Evolutionary conservation across 2,113 vertebrate species (phyloP).

Genomic region (Lutjanus erythropterus): DNA sequence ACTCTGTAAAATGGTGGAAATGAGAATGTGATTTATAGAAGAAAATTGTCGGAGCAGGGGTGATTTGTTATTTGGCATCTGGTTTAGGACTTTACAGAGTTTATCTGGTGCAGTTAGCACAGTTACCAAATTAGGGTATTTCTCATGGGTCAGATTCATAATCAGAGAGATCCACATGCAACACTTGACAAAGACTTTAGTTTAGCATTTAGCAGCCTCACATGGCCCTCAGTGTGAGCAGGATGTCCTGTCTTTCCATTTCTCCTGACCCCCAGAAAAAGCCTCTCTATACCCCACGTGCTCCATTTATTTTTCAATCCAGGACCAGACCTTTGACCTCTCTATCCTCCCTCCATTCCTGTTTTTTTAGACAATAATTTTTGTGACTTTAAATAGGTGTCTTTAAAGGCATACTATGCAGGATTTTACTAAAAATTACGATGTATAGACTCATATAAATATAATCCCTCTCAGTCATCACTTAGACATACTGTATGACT

Average conservation of each 20-base stretch:
- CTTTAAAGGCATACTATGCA: no score
- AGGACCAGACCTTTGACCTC: constrained; percentile 10
- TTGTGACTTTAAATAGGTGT: no score
- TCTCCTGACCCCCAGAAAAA: constrained; percentile 19
- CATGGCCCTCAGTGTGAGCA: constrained; percentile 54
- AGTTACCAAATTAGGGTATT: constrained; percentile 21
- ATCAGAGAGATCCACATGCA: neutral
- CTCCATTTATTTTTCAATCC: constrained; percentile 43
- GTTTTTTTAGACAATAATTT: no score
- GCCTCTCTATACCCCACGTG: constrained; percentile 26
- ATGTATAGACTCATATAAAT: no score
- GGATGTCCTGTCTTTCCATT: constrained; percentile 64
- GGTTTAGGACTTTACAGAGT: neutral
- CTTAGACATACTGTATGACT: no score
- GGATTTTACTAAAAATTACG: no score
- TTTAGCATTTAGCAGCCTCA: constrained; percentile 22
- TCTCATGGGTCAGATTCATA: constrained; percentile 9
- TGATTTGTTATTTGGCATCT: constrained; percentile 46
- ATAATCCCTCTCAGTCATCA: no score
- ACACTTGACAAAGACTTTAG: constrained; percentile 1
- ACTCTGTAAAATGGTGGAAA: constrained; percentile 10
- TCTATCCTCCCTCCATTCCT: neutral
- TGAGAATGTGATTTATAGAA: neutral
- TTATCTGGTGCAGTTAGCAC: neutral
- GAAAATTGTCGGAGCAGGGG: neutral